phyloP scores from a whole-genome alignment of 1,140 invertebrate species.

The Aphelinus certus region DNA sequence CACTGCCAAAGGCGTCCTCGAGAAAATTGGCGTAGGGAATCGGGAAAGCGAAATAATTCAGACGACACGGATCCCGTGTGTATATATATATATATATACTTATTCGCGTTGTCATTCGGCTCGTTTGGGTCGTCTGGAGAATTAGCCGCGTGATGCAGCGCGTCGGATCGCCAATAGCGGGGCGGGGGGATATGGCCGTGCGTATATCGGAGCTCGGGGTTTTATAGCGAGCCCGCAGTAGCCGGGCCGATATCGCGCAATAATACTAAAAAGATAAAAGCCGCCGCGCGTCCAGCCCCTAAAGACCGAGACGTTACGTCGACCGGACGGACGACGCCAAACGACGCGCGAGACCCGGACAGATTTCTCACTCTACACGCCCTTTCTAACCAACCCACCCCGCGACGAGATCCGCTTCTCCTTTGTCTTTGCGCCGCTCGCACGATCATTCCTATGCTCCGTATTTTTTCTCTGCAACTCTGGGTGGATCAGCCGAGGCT shows the following conservation, averaged over 20 bases:
- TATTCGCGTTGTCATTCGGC: not conserved
- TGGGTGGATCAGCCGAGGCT: too few relatives aligned
- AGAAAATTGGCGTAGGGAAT: not conserved
- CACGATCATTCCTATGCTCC: too few relatives aligned
- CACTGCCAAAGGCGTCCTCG: too few relatives aligned
- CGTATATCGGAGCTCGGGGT: not conserved
- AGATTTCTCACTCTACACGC: too few relatives aligned
- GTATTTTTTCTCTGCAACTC: too few relatives aligned
- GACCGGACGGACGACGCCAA: too few relatives aligned
- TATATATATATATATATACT: not conserved
- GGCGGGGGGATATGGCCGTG: not conserved
- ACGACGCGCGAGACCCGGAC: too few relatives aligned
- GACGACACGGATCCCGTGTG: not conserved
- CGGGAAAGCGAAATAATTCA: slow-evolving; percentile 37
- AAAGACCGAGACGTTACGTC: too few relatives aligned
- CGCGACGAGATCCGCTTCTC: not conserved
- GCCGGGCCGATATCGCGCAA: slow-evolving; percentile 57
- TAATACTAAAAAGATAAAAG: slow-evolving; percentile 67
- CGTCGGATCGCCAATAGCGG: not conserved
- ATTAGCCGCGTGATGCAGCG: not conserved
- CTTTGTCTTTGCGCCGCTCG: too few relatives aligned
- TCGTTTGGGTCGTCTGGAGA: not conserved
- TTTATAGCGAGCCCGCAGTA: slow-evolving; percentile 35
- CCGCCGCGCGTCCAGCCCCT: slow-evolving; percentile 33
- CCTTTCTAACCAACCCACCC: too few relatives aligned